phyloP scores from a whole-genome alignment of 2,888 invertebrate species.

The Brenthis daphne region DNA sequence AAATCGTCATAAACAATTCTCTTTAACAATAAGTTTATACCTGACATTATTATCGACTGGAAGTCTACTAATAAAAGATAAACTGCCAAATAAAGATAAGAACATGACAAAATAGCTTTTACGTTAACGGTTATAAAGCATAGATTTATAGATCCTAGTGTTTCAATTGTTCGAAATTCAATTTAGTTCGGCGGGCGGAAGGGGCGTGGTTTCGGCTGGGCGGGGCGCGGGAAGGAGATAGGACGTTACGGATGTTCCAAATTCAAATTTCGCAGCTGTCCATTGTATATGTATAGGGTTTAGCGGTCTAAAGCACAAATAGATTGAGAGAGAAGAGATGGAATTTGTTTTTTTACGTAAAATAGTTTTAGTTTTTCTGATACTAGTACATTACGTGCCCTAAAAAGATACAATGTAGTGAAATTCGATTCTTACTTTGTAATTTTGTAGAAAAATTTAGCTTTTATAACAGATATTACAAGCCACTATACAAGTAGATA shows the following conservation, averaged over 20 bases:
- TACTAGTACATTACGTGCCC: too few relatives aligned
- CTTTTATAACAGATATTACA: too few relatives aligned
- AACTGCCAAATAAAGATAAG: slow-evolving; percentile 18
- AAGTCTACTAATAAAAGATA: slow-evolving; percentile 1
- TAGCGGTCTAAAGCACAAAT: slow-evolving; percentile 24
- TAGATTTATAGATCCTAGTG: slow-evolving; percentile 41
- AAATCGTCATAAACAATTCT: background rate
- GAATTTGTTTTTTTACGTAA: too few relatives aligned
- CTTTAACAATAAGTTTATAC: background rate
- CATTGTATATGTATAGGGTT: slow-evolving; percentile 37
- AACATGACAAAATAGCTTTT: slow-evolving; percentile 29
- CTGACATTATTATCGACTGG: background rate
- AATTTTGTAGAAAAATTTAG: too few relatives aligned
- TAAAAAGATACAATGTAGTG: too few relatives aligned
- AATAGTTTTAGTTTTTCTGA: too few relatives aligned
- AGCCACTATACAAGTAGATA: too few relatives aligned
- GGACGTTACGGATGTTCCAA: slow-evolving; percentile 55
- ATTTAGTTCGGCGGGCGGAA: slow-evolving; percentile 66
- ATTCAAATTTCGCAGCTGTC: slow-evolving; percentile 51
- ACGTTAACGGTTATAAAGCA: slow-evolving; percentile 24
- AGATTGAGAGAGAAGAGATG: slow-evolving; percentile 20
- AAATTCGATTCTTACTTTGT: too few relatives aligned
- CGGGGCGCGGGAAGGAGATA: slow-evolving; percentile 75
- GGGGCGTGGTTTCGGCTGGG: slow-evolving; percentile 71
- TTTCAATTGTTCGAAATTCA: slow-evolving; percentile 61